Base-by-base conservation (phyloP, 2,113 vertebrate genomes). In the Corythornis madagascariensis region DNA sequence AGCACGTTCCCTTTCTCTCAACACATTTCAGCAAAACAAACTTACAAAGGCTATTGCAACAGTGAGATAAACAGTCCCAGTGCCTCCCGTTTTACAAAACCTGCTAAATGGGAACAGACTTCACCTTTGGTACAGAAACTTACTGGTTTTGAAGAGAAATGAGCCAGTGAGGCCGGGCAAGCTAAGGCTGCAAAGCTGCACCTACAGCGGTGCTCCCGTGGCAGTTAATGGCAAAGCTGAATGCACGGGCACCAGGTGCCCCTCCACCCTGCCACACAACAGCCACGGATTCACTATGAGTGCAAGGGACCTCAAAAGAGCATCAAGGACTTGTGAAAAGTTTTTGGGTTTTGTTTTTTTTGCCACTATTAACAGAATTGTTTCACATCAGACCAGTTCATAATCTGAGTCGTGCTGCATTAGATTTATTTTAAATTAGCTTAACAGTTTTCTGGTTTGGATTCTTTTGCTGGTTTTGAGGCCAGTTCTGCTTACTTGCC, bases 11-110 rank as follows among this genome's bases (percentile, higher is more conserved):
- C 13, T 74, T 83, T 80, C 87, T 47, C 64, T 22, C 35, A 25
- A 50, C 29, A 33, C 9, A 16, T 33, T 95, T 79, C 50, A 61
- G 45, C 45, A 92, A 85, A 82, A 35, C 55, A 92, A 85, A 79
- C 9, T 42, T 61, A 47, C 17, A 72, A 26, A 72, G 4, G 5
- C 9, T 11, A 71, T 88, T 76, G 38, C 16, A 55, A 42, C 6
- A 63, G 19, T 7, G 11, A n/a, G 22, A 80, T 42, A 55, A 4
- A 52, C 25, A 24, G 29, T 43, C 19, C 47, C 61, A 6, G 13
- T 52, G 43, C 24, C 53, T 61, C 7, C 50, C 16, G 57, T 63
- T 79, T 89, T 45, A 74, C 5, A 2, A 24, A 40, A 13, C 6
- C 29, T 40, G 20, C 25, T 66, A 83, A 53, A 70, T 6, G 4